Evolutionary conservation across 1,140 invertebrate genomes (phyloP).

Genomic region (Pseudomyrmex concolor): DNA sequence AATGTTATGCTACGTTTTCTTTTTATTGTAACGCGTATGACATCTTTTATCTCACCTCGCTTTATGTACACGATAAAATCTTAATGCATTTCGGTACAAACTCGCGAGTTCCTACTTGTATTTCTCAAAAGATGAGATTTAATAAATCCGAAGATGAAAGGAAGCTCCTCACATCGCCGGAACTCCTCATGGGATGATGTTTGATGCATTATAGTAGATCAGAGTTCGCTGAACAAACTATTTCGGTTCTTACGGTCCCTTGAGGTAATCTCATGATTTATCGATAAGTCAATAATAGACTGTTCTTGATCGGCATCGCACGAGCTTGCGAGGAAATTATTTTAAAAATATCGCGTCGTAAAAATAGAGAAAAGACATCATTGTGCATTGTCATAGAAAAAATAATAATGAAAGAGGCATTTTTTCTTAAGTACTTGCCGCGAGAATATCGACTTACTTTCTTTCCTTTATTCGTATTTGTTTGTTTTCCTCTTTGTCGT

Average conservation of each 20-base stretch:
- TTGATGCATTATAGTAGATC: constrained; percentile 71
- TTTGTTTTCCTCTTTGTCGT: not conserved
- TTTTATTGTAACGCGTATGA: not conserved
- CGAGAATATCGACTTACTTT: constrained; percentile 7
- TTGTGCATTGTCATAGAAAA: not conserved
- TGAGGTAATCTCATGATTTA: constrained; percentile 57
- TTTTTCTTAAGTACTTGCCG: not conserved
- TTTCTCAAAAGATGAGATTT: constrained; percentile 65
- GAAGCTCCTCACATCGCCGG: constrained; percentile 35
- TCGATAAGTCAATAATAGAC: constrained; percentile 44
- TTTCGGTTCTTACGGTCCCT: constrained; percentile 54
- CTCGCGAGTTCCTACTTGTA: constrained; percentile 23
- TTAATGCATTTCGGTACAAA: constrained; percentile 30
- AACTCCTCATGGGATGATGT: constrained; percentile 56
- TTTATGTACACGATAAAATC: constrained; percentile 21
- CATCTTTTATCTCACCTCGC: not conserved
- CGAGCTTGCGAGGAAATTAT: constrained; percentile 30
- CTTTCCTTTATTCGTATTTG: constrained; percentile 3
- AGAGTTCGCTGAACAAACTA: constrained; percentile 68
- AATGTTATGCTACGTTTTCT: not conserved
- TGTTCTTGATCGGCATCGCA: constrained; percentile 10
- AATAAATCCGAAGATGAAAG: constrained; percentile 68
- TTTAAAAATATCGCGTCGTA: constrained; percentile 43
- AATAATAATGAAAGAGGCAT: not conserved
- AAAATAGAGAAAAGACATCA: constrained; percentile 10